Conservation (phyloP, 1,140 invertebrate species). For the Drosophila aff. region DNA sequence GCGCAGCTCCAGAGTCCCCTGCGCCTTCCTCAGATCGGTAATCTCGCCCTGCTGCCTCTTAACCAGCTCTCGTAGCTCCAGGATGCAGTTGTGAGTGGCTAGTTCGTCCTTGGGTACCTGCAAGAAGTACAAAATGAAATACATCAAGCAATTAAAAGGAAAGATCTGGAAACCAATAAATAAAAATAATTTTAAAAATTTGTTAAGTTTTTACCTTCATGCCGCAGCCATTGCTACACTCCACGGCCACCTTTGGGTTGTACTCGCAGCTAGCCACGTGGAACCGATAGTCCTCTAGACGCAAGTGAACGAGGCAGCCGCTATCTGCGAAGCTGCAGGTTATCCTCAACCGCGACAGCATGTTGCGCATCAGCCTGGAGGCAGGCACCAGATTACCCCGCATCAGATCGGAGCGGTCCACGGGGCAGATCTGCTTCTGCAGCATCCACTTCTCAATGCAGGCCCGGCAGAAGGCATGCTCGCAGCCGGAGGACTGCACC, state of each 20-base stretch:
- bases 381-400: conserved; percentile 34
- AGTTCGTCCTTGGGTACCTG: conserved; percentile 64
- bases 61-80: conserved; percentile 49
- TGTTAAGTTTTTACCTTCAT: conserved; percentile 26
- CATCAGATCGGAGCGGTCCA: conserved; percentile 49
- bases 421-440: conserved; percentile 60
- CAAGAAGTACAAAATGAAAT: too few species aligned
- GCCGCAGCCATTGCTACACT: conserved; percentile 54
- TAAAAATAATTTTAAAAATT: background rate
- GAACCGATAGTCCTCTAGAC: conserved; percentile 49
- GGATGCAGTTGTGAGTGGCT: conserved; percentile 52
- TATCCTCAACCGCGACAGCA: conserved; percentile 56
- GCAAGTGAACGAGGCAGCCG: conserved; percentile 36
- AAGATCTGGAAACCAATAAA: background rate
- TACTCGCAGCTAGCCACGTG: conserved; percentile 51
- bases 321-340: conserved; percentile 47
- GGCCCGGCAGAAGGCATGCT: conserved; percentile 58
- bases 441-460: conserved; percentile 68
- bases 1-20: conserved; percentile 26
- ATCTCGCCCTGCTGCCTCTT: conserved; percentile 26
- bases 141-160: background rate
- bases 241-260: conserved; percentile 59
- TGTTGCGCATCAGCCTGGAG: conserved; percentile 67
- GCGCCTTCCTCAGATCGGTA: conserved; percentile 15
- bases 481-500: conserved; percentile 57